A percentile compares a stretch with the other conserved stretches of the same genome.
phyloP scores from a whole-genome alignment of 2,888 invertebrate species.

The Drosophila cracens region DNA sequence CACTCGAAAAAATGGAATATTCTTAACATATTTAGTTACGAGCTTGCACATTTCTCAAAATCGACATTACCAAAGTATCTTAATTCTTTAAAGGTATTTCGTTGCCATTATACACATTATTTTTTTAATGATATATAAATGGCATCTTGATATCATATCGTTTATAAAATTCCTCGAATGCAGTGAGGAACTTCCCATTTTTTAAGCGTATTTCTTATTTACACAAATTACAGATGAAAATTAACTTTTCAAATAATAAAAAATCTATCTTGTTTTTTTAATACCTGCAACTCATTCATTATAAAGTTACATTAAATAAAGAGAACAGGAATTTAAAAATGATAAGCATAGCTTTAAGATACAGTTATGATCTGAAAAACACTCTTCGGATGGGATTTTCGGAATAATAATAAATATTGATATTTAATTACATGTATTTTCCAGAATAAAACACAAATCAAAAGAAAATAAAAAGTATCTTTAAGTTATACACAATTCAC shows the following conservation, averaged over 20 bases:
- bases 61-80: background rate
- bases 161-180: background rate
- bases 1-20: background rate
- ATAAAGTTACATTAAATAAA: background rate
- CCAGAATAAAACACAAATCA: background rate
- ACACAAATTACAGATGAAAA: background rate
- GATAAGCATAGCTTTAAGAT: background rate
- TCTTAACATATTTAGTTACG: background rate
- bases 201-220: background rate
- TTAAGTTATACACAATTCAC: background rate
- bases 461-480: background rate
- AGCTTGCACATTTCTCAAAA: background rate
- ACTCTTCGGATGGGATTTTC: too few species aligned
- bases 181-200: background rate
- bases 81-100: background rate
- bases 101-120: background rate
- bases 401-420: background rate
- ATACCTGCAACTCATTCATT: background rate
- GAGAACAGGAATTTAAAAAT: background rate
- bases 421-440: background rate
- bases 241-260: background rate
- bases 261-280: background rate
- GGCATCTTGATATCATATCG: background rate
- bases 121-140: background rate
- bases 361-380: background rate